Evolutionary conservation across 2,888 invertebrate species (phyloP), one percentile per base, ranked within the genome.

Genomic region (Chymomyza amoena): DNA sequence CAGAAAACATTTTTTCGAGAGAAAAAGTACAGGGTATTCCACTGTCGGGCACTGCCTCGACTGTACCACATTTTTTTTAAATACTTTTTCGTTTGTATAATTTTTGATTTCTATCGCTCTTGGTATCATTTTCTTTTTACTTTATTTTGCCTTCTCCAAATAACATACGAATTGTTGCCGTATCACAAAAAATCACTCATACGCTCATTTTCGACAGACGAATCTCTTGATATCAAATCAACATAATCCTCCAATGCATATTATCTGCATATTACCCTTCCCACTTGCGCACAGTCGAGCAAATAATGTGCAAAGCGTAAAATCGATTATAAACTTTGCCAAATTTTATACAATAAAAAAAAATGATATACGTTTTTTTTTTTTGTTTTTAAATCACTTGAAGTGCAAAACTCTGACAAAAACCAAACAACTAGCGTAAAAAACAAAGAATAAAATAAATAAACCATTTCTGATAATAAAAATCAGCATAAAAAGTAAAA

Each of bases 251-350:
- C 0, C 39, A 32, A 7, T 32, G 32, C 39, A 10, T 45, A 10
- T 13, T 45, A 13, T 45, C 2, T 45, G 39, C 39, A 45, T 45
- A 45, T 45, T 45, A 0, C 51, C 51, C 51, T n/a, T 2, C 4
- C 54, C 2, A 5, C 54, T 18, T 54, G 4, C 25, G 36, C 50
- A 52, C 36, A 61, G 52, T 57, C 61, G 66, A 70, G 15, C 57
- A 75, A 76, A 80, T 77, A 79, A 77, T 79, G 80, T 72, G 78
- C 79, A 76, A 52, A 81, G 79, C 79, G 79, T 78, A 76, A 80
- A 80, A 80, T 80, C 81, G 81, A 80, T 81, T 45, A 50, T 50
- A 50, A 61, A 61, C 20, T 45, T 61, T 16, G 15, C 7, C 7
- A 45, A 18, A 50, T 36, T 36, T 36, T 6, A 25, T 6, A 25